A percentile compares a stretch with the other conserved stretches of the same genome.
phyloP scores from a whole-genome alignment of 2,113 vertebrate genomes.

The Boulengeromyrus knoepffleri region DNA sequence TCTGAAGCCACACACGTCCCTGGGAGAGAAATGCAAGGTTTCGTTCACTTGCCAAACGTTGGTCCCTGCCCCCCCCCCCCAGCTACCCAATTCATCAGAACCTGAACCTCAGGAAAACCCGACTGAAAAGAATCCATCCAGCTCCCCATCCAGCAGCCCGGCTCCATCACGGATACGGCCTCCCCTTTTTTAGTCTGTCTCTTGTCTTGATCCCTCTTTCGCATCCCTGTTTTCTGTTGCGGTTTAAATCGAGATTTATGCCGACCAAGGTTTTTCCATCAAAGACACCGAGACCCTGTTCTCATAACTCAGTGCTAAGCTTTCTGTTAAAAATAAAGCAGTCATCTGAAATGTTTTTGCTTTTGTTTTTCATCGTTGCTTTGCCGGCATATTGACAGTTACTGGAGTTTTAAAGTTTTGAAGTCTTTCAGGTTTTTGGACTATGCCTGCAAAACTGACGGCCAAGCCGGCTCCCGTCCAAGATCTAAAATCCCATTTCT shows the following conservation, averaged over 20 bases:
- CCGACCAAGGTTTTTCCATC: background rate
- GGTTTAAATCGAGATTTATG: background rate
- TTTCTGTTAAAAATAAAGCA: background rate
- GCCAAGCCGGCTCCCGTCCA: background rate
- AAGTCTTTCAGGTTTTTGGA: background rate
- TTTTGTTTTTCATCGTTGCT: background rate
- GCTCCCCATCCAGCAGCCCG: background rate
- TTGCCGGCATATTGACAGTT: background rate
- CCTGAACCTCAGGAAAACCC: background rate
- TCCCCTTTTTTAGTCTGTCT: background rate
- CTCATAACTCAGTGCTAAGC: background rate
- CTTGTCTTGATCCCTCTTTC: background rate
- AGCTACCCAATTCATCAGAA: background rate
- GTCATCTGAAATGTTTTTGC: background rate
- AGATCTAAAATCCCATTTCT: background rate
- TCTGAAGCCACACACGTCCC: slow-evolving; percentile 61
- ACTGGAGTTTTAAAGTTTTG: background rate
- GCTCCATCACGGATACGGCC: background rate
- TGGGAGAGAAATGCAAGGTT: slow-evolving; percentile 56
- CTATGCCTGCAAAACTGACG: background rate
- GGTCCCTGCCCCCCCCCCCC: background rate
- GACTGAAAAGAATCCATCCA: background rate
- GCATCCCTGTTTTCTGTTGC: background rate
- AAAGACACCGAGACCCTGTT: background rate
- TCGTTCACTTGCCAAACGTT: slow-evolving; percentile 44